Base-by-base conservation (phyloP, 2,888 invertebrate genomes). In the Erebia palarica region DNA sequence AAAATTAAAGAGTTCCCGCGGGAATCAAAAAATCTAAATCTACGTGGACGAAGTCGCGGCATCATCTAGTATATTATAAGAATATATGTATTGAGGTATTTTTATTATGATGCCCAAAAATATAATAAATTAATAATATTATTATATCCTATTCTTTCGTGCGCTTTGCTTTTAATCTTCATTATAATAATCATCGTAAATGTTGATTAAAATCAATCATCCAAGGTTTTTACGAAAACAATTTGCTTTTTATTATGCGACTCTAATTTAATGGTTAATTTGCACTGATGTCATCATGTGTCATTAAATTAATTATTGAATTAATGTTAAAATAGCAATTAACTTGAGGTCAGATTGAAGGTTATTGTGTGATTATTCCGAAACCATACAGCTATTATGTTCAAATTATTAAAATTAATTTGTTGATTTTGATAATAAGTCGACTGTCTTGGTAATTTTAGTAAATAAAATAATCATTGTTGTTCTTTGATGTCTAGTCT, bases 291-390 rank as follows among this genome's bases (percentile, higher is more conserved):
- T 69, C 70, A 70, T 70, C 60, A 70, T 69, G 58, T 59, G 59
- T 59, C 67, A 67, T 67, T 67, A 67, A 67, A 57, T 64, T 65
- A 65, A 70, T 60, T 65, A 69, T 65, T 49, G 58, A 36, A 59
- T 72, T 74, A 70, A 72, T 70, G 65, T 72, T 68, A 59, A 71
- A 73, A 65, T 51, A 65, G 61, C 65, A 65, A 61, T 70, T 68
- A 69, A 42, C 16, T 59, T 44, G 65, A 72, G 68, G 70, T 67
- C 65, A 66, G 11, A 16, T 66, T 66, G 60, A 70, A 70, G 70
- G 70, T 66, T 14, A 65, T 49, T 63, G 47, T 36, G 44, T 14
- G 47, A 63, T 63, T 63, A 27, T 63, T 49, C 44, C 18, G 49
- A 63, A 47, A 49, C 49, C 0, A 11, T 61, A 16, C 47, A 61